phyloP scores from a whole-genome alignment of 2,113 vertebrate genomes.

The Phoenicopterus ruber region DNA sequence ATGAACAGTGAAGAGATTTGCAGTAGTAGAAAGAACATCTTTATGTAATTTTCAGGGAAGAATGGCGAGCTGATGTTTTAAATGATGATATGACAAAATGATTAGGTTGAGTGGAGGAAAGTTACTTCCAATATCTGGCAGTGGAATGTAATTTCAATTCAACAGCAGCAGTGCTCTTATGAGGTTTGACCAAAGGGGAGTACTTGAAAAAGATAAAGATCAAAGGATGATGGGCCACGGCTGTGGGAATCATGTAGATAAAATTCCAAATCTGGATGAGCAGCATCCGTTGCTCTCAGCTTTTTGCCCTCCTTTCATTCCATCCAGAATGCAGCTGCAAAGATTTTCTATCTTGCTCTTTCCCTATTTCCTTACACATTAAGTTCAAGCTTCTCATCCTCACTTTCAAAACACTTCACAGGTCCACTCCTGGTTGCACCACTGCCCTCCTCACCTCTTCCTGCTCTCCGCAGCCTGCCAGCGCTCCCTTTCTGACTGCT shows the following conservation, averaged over 20 bases:
- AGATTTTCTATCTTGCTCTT: not conserved
- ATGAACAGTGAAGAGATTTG: not conserved
- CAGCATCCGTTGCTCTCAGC: not conserved
- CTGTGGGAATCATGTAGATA: not conserved
- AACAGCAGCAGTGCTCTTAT: not conserved
- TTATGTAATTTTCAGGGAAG: not conserved
- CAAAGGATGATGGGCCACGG: not conserved
- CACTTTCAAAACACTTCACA: not conserved
- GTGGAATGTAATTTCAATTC: not conserved
- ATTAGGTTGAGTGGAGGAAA: not conserved
- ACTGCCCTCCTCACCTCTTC: not conserved
- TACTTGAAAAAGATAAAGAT: constrained; percentile 15
- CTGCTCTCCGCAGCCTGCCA: not conserved
- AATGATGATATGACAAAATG: not conserved
- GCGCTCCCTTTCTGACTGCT: not conserved
- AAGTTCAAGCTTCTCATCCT: not conserved
- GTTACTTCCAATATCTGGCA: not conserved
- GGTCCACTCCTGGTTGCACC: not conserved
- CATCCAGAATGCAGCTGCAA: not conserved
- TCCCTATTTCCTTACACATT: not conserved
- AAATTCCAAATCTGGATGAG: not conserved
- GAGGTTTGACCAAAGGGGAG: not conserved
- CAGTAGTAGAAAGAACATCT: not conserved
- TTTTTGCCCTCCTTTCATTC: not conserved
- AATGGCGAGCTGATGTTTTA: not conserved